phyloP scores from a whole-genome alignment of 1,140 invertebrate species.

The Pseudoatta argentina region DNA sequence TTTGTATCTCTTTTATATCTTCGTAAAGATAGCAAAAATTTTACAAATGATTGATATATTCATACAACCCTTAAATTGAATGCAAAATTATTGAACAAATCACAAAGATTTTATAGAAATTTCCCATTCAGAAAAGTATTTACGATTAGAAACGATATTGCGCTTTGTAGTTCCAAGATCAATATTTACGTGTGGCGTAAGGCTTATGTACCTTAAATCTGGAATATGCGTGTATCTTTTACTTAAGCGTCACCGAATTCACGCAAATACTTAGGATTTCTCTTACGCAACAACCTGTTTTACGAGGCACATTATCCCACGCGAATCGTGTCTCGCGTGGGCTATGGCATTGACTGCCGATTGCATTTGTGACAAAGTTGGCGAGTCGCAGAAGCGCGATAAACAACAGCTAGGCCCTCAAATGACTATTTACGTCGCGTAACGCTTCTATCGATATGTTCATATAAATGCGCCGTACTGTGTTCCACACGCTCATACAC shows the following conservation, averaged over 20 bases:
- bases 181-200: background rate
- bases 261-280: conserved; percentile 67
- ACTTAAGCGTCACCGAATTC: conserved; percentile 2
- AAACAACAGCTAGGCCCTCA: conserved; percentile 33
- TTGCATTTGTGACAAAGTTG: conserved; percentile 69
- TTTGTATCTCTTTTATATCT: background rate
- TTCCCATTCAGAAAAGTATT: background rate
- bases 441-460: conserved; percentile 8
- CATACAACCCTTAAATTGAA: background rate
- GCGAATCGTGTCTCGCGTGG: conserved; percentile 72
- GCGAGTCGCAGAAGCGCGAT: conserved; percentile 49
- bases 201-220: conserved; percentile 2
- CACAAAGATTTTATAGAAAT: background rate
- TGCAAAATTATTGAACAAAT: background rate
- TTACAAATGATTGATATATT: background rate
- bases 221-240: conserved; percentile 51
- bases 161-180: background rate
- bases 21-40: background rate
- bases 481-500: too few relatives aligned
- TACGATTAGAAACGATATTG: background rate
- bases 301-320: conserved; percentile 74
- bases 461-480: background rate
- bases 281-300: conserved; percentile 77
- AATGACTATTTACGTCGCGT: background rate
- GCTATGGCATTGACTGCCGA: conserved; percentile 73